These are phyloP conservation scores for Limenitis arthemis DNA, from an alignment of 2,888 invertebrate species.

Conservation along the genomic window DNA sequence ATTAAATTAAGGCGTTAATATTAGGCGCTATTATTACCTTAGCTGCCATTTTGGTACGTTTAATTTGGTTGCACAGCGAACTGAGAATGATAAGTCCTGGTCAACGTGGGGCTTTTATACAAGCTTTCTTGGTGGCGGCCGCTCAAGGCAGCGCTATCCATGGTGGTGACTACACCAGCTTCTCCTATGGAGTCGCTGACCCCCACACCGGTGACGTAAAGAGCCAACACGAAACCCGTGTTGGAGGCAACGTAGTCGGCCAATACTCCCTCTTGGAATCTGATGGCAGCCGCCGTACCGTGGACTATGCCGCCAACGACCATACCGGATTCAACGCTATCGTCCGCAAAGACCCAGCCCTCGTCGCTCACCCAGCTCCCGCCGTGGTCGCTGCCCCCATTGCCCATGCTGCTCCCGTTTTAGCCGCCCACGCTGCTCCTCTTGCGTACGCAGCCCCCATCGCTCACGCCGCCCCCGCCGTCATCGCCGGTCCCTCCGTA, in stretches of 20 bases:
- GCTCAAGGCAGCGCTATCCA: constrained; percentile 55
- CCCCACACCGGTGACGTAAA: constrained; percentile 64
- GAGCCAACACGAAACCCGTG: constrained; percentile 74
- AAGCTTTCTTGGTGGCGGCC: constrained; percentile 52
- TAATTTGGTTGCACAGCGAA: constrained; percentile 55
- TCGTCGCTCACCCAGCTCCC: constrained; percentile 34
- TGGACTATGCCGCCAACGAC: constrained; percentile 72
- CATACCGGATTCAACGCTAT: constrained; percentile 72
- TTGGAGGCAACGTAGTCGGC: constrained; percentile 73
- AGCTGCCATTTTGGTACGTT: constrained; percentile 64
- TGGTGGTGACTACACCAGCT: constrained; percentile 56
- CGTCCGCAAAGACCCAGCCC: constrained; percentile 63
- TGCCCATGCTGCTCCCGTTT: constrained; percentile 31
- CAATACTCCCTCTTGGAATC: constrained; percentile 69
- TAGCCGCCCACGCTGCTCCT: constrained; percentile 24
- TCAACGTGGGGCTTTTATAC: constrained; percentile 48
- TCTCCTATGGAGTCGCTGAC: constrained; percentile 61
- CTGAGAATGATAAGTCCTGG: constrained; percentile 59
- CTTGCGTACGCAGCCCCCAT: constrained; percentile 24
- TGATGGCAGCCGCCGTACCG: constrained; percentile 75
- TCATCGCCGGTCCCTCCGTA: constrained; percentile 23
- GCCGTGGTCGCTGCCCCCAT: constrained; percentile 26
- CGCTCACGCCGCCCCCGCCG: constrained; percentile 27
- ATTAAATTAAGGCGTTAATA: constrained; percentile 11
- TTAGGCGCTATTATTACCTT: constrained; percentile 42